Percentiles rank a stretch among this genome's conserved stretches.
Evolutionary conservation across 2,113 vertebrate species (phyloP).

Genomic region (Microcebus griseorufus): DNA sequence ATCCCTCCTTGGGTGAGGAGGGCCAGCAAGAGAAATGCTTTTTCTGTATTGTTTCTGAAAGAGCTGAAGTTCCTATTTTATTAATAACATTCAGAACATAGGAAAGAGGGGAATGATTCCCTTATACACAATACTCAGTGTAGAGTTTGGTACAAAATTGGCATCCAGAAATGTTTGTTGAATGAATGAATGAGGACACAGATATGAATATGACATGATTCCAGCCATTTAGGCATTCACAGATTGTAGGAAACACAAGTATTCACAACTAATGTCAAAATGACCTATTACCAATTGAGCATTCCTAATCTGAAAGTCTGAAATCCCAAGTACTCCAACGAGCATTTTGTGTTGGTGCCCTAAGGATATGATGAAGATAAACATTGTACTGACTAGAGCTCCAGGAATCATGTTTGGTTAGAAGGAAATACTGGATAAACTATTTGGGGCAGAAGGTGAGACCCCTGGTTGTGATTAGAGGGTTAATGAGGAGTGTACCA

Average conservation of each 20-base stretch:
- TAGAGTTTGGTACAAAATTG: neutral
- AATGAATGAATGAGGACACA: neutral
- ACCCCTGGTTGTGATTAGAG: neutral
- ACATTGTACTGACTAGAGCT: neutral
- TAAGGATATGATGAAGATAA: neutral
- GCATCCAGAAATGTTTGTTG: neutral
- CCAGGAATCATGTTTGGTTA: neutral
- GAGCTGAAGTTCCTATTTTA: neutral
- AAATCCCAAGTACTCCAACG: neutral
- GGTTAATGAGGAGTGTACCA: neutral
- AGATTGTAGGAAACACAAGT: neutral
- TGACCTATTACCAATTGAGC: neutral
- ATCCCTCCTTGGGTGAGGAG: neutral
- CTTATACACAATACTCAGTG: neutral
- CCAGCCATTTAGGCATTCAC: neutral
- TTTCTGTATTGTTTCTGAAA: neutral
- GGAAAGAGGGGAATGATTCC: neutral
- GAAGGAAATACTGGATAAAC: neutral
- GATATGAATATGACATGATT: neutral
- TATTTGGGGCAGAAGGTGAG: neutral
- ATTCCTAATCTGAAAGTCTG: neutral
- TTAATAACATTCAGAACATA: neutral
- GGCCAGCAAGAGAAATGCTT: neutral
- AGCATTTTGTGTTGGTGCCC: neutral
- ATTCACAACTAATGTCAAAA: neutral